Conservation (phyloP, 2,888 invertebrate species). For the Drosophila birchii region DNA sequence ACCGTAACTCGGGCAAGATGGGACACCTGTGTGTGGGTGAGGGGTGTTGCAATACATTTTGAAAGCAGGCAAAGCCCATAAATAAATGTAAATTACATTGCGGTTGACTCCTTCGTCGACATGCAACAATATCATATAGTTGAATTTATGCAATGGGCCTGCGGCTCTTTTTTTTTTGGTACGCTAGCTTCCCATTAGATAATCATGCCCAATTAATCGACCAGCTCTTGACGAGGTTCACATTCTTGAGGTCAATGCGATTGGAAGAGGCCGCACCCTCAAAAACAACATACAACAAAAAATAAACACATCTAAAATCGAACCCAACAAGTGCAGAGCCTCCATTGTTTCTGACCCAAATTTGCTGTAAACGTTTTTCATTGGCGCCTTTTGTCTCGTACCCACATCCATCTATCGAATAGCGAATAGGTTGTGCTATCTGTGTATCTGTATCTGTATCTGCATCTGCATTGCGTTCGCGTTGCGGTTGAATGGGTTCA, state of each 20-base stretch:
- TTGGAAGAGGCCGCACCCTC: constrained; percentile 47
- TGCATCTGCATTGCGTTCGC: constrained; percentile 61
- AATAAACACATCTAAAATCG: constrained; percentile 23
- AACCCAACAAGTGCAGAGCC: constrained; percentile 60
- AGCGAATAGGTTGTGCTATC: constrained; percentile 5
- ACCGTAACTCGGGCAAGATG: constrained; percentile 16
- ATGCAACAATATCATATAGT: constrained; percentile 30
- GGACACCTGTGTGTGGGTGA: neutral
- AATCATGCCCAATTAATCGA: constrained; percentile 41
- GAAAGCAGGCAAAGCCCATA: constrained; percentile 36
- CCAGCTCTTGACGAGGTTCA: constrained; percentile 35
- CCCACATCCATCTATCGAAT: constrained; percentile 22
- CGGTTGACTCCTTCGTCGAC: constrained; percentile 30
- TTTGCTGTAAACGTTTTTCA: constrained; percentile 57
- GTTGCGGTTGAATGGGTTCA: constrained; percentile 77
- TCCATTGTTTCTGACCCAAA: constrained; percentile 74
- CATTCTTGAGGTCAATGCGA: constrained; percentile 59
- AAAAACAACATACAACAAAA: constrained; percentile 43
- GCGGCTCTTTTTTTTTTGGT: constrained; percentile 13
- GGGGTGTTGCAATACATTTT: constrained; percentile 28
- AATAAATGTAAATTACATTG: constrained; percentile 44
- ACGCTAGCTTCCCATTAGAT: constrained; percentile 44
- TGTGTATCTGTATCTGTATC: constrained; percentile 30
- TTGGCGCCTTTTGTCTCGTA: constrained; percentile 36
- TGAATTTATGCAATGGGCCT: constrained; percentile 31